Conservation (phyloP, 1,140 invertebrate species). For the Trichonephila clavata region DNA sequence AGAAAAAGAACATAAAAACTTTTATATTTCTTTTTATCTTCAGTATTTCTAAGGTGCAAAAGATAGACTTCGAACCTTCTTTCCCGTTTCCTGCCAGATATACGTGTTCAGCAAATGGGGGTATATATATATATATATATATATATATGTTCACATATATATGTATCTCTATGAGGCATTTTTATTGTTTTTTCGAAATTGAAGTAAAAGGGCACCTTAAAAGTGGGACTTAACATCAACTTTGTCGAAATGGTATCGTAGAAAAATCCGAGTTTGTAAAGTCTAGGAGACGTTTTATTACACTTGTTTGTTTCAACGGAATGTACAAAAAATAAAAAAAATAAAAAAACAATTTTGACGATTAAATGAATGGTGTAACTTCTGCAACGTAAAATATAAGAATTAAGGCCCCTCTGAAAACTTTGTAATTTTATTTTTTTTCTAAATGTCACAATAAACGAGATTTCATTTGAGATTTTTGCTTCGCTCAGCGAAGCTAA, state of each 20-base stretch:
- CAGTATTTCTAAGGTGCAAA: constrained; percentile 72
- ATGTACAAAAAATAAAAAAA: neutral
- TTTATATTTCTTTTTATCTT: constrained; percentile 72
- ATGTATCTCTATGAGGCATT: constrained; percentile 31
- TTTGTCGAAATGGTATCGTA: constrained; percentile 52
- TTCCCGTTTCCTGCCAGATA: constrained; percentile 17
- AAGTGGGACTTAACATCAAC: constrained; percentile 61
- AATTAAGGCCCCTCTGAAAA: constrained; percentile 49
- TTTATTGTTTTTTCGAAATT: constrained; percentile 36
- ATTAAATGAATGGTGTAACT: constrained; percentile 51
- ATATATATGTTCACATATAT: constrained; percentile 23
- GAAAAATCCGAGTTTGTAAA: constrained; percentile 48
- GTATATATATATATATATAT: neutral
- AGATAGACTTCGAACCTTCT: constrained; percentile 54
- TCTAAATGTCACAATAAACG: constrained; percentile 60
- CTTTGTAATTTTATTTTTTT: constrained; percentile 67
- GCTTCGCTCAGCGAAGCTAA: constrained; percentile 12
- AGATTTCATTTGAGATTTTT: constrained; percentile 71
- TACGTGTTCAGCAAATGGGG: neutral
- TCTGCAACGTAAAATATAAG: constrained; percentile 37
- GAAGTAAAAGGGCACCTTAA: constrained; percentile 58
- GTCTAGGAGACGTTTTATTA: constrained; percentile 55
- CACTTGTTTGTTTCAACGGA: constrained; percentile 64
- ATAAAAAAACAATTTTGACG: neutral
- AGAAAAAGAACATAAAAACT: constrained; percentile 73